Conservation (phyloP, 2,888 invertebrate species). For the Cryptus viduatorius region DNA sequence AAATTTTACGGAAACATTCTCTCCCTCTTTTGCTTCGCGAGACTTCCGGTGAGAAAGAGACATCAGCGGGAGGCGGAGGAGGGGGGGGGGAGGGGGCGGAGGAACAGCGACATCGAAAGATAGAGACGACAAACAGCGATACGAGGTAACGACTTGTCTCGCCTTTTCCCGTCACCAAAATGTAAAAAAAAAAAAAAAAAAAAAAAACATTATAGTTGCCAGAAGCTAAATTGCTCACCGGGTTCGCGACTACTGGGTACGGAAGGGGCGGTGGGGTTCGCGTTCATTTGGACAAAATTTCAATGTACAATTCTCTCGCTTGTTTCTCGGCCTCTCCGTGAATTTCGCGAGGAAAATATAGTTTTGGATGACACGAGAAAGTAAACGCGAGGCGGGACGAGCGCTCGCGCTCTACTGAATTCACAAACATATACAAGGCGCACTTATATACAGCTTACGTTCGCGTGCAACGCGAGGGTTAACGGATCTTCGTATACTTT, state of each 20-base stretch:
- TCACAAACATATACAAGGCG: conserved; percentile 7
- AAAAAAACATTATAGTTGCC: background rate
- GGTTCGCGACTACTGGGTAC: background rate
- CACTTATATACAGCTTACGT: background rate
- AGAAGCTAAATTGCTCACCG: conserved; percentile 17
- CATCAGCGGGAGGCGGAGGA: background rate
- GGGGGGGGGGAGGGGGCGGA: background rate
- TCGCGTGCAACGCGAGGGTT: conserved; percentile 45
- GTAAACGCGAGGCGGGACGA: conserved; percentile 21
- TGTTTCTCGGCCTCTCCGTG: conserved; percentile 17
- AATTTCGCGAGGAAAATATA: conserved; percentile 13
- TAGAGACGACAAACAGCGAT: conserved; percentile 10
- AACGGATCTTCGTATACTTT: conserved; percentile 51
- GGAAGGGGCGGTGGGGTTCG: conserved; percentile 26
- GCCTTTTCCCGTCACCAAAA: conserved; percentile 26
- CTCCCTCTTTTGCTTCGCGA: background rate
- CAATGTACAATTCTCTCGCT: conserved; percentile 39
- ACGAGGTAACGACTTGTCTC: conserved; percentile 42
- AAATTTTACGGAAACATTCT: conserved; percentile 46
- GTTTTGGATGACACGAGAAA: conserved; percentile 27
- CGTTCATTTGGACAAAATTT: conserved; percentile 59
- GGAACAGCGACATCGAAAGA: background rate
- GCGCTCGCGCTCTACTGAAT: conserved; percentile 41
- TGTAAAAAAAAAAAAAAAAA: conserved; percentile 4
- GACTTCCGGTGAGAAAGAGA: conserved; percentile 29